Conservation (phyloP, 2,113 vertebrate genomes). For the Phoenicopterus ruber region DNA sequence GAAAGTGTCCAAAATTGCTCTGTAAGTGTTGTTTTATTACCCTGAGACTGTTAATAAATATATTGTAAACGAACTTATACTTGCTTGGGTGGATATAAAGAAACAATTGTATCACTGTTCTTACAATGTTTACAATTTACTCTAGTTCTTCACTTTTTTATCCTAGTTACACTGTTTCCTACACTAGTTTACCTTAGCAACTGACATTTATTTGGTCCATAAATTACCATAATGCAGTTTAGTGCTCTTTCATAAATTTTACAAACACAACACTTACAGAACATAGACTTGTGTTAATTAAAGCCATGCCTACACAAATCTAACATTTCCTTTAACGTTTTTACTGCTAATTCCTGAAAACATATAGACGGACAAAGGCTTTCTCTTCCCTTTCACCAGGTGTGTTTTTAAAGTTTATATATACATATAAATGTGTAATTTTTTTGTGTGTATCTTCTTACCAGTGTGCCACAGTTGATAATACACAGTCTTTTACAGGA, state of each 20-base stretch:
- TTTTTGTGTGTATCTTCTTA: background rate
- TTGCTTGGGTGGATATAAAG: slow-evolving; percentile 39
- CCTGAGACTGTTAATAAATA: slow-evolving; percentile 59
- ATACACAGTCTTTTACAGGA: background rate
- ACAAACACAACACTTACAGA: slow-evolving; percentile 49
- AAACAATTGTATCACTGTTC: slow-evolving; percentile 41
- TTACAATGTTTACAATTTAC: slow-evolving; percentile 30
- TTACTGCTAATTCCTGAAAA: slow-evolving; percentile 13
- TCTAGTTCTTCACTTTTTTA: slow-evolving; percentile 26
- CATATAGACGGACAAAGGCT: background rate
- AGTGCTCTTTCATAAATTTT: slow-evolving; percentile 61
- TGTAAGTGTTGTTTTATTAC: slow-evolving; percentile 59
- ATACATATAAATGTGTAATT: background rate
- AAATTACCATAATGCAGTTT: slow-evolving; percentile 68
- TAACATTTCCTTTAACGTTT: slow-evolving; percentile 25
- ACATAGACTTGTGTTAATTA: slow-evolving; percentile 41
- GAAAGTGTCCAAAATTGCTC: slow-evolving; percentile 45
- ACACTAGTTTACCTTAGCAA: slow-evolving; percentile 29
- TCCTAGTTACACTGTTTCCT: slow-evolving; percentile 54
- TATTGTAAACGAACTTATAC: slow-evolving; percentile 46
- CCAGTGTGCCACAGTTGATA: background rate
- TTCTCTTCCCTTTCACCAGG: background rate
- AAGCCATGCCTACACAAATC: slow-evolving; percentile 55
- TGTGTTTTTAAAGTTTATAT: background rate
- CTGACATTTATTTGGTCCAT: slow-evolving; percentile 68